phyloP scores from a whole-genome alignment of 2,797 vertebrate genomes.

The Rhodeus uyekii region DNA sequence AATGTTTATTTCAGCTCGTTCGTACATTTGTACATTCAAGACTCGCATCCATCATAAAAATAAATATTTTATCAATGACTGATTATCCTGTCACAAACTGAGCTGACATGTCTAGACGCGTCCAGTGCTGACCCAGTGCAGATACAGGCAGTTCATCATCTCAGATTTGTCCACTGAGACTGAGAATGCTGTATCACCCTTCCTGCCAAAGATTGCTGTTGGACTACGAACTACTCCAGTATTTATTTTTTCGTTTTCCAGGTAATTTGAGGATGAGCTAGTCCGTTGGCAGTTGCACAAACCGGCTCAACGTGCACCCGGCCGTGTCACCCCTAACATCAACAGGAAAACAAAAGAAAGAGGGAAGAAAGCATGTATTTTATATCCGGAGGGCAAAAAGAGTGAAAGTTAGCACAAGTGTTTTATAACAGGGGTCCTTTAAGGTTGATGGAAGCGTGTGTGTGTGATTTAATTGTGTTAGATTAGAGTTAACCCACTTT shows the following conservation, averaged over 20 bases:
- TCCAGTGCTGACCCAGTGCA: slow-evolving; percentile 32
- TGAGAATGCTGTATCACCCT: slow-evolving; percentile 12
- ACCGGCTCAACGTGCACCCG: slow-evolving; percentile 28
- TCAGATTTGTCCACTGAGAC: background rate
- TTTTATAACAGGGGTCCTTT: slow-evolving; percentile 54
- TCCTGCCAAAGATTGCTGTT: background rate
- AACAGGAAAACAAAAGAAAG: background rate
- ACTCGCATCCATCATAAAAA: background rate
- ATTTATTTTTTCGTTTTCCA: slow-evolving; percentile 45
- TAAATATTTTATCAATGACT: slow-evolving; percentile 13
- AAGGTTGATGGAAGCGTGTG: background rate
- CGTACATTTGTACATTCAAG: background rate
- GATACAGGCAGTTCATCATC: slow-evolving; percentile 27
- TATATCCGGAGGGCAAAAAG: slow-evolving; percentile 31
- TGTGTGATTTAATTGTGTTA: background rate
- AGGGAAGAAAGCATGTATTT: slow-evolving; percentile 34
- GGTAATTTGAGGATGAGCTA: slow-evolving; percentile 34
- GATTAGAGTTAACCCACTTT: slow-evolving; percentile 19
- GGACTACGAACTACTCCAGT: too few relatives aligned
- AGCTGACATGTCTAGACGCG: slow-evolving; percentile 13
- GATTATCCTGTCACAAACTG: background rate
- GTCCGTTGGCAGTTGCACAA: slow-evolving; percentile 35
- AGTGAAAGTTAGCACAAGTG: slow-evolving; percentile 38
- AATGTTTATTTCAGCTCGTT: background rate
- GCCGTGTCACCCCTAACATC: slow-evolving; percentile 47